Evolutionary conservation across 1,140 invertebrate genomes (phyloP).

Genomic region (Drosophila lowei): DNA sequence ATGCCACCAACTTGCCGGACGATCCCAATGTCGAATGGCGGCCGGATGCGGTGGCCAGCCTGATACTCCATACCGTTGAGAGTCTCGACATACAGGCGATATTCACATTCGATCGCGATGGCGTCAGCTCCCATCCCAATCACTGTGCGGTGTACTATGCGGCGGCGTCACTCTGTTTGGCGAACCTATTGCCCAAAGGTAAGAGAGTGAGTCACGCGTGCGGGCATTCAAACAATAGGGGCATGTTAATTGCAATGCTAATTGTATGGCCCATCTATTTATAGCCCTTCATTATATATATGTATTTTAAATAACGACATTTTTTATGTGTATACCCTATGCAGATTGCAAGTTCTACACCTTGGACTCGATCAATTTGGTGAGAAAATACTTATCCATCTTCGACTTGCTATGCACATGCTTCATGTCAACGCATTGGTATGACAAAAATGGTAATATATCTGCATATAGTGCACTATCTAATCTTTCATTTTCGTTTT

Average conservation of each 20-base stretch:
- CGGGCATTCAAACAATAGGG: conserved; percentile 40
- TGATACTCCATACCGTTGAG: conserved; percentile 89
- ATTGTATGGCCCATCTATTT: conserved; percentile 57
- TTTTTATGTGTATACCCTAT: conserved; percentile 73
- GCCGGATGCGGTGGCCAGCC: conserved; percentile 87
- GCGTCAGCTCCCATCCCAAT: conserved; percentile 95
- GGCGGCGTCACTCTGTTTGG: conserved; percentile 89
- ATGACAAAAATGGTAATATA: conserved; percentile 57
- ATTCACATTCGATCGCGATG: conserved; percentile 95
- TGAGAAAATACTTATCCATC: conserved; percentile 93
- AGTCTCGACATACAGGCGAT: conserved; percentile 91
- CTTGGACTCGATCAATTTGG: conserved; percentile 91
- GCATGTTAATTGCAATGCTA: conserved; percentile 74
- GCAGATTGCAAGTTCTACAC: conserved; percentile 91
- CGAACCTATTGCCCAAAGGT: conserved; percentile 89
- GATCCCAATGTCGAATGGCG: conserved; percentile 90
- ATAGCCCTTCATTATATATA: conserved; percentile 49
- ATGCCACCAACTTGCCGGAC: conserved; percentile 89
- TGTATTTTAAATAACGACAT: conserved; percentile 29
- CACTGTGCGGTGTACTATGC: conserved; percentile 93
- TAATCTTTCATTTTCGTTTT: not conserved
- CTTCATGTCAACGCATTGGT: conserved; percentile 90
- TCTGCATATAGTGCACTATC: not conserved
- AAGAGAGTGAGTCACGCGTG: conserved; percentile 57
- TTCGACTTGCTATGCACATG: conserved; percentile 92